Percentiles rank a stretch among this genome's conserved stretches.
These are phyloP conservation scores for Actinia equina DNA, from an alignment of 64 coral and sea anemone genomes.

Conservation along the genomic window DNA sequence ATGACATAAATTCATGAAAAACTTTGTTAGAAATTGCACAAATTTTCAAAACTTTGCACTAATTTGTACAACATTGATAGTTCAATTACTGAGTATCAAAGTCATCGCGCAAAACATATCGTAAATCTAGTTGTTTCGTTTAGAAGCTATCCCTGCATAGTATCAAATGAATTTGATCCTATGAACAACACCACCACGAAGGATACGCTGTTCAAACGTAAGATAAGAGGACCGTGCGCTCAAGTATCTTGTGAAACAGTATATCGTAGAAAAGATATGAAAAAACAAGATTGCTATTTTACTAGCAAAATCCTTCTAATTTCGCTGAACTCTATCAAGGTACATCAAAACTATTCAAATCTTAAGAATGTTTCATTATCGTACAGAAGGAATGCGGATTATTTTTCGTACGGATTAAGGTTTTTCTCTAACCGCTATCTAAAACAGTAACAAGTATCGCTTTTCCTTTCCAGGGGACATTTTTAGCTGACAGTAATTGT, in stretches of 20 bases:
- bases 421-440: neutral
- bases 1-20: too few species aligned
- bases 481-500: slow-evolving; percentile 1
- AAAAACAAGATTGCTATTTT: neutral
- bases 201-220: neutral
- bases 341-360: neutral
- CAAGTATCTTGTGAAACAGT: neutral
- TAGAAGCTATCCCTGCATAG: too few species aligned
- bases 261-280: too few species aligned
- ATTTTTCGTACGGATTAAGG: neutral
- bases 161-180: neutral
- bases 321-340: neutral
- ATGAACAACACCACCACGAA: neutral
- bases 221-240: neutral
- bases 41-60: too few species aligned
- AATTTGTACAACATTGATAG: too few species aligned
- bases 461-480: neutral
- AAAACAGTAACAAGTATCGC: neutral
- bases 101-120: too few species aligned
- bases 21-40: too few species aligned
- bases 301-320: neutral
- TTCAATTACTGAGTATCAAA: too few species aligned
- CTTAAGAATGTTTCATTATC: neutral
- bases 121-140: too few species aligned
- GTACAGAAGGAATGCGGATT: neutral